phyloP scores from a whole-genome alignment of 2,113 vertebrate genomes.

The Azemiops feae region DNA sequence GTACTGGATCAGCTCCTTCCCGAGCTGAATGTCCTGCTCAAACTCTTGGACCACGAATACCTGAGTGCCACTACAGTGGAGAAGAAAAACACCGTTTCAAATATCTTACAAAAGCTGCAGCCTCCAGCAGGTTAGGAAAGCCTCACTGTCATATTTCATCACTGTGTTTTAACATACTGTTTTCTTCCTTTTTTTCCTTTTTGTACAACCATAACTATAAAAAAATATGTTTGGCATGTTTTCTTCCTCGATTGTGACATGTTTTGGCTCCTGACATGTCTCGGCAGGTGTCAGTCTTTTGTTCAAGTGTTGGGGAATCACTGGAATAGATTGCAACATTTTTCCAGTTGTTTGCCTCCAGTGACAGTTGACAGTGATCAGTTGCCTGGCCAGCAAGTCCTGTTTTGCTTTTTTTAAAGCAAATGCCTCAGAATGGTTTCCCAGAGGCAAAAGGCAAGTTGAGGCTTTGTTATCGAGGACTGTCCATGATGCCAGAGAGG shows the following conservation, averaged over 20 bases:
- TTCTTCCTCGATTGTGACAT: not conserved
- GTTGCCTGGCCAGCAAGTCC: not conserved
- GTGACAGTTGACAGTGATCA: not conserved
- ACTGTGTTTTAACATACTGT: accelerated
- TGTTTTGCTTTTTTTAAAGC: not conserved
- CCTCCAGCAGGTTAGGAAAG: constrained; percentile 77
- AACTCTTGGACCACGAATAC: constrained; percentile 89
- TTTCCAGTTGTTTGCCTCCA: not conserved
- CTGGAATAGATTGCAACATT: not conserved
- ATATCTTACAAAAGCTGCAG: constrained; percentile 86
- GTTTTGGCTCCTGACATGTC: not conserved
- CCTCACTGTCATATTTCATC: not conserved
- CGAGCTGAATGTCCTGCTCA: constrained; percentile 86
- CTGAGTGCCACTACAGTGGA: constrained; percentile 87
- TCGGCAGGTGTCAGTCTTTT: not conserved
- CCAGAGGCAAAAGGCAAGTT: not conserved
- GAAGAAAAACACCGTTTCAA: constrained; percentile 87
- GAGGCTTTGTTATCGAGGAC: not conserved
- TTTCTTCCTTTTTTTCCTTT: accelerated
- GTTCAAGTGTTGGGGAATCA: not conserved
- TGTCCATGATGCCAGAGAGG: not conserved
- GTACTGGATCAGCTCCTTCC: constrained; percentile 90
- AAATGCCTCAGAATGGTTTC: not conserved
- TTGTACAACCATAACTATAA: not conserved
- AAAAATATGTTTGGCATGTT: not conserved